Conservation (phyloP, 2,113 vertebrate species). For the Vulpes lagopus region DNA sequence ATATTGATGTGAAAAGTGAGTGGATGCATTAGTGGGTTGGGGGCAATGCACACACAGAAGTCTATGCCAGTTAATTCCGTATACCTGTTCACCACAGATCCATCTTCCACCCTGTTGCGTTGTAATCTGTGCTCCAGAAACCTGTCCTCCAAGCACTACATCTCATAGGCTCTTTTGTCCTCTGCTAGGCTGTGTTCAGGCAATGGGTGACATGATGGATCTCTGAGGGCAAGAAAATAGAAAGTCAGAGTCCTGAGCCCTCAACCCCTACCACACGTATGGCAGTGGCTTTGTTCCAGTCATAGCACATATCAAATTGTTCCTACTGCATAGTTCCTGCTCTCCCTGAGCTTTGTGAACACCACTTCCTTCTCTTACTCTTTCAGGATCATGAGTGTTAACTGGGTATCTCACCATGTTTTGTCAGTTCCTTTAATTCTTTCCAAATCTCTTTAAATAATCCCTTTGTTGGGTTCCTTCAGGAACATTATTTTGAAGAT, state of each 20-base stretch:
- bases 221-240: neutral
- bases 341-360: neutral
- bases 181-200: neutral
- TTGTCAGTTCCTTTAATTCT: neutral
- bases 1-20: neutral
- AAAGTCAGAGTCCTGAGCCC: neutral
- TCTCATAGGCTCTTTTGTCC: neutral
- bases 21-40: neutral
- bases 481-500: neutral
- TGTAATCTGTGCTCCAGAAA: neutral
- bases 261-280: accelerated
- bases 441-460: neutral
- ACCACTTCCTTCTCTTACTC: neutral
- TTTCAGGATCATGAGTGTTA: neutral
- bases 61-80: neutral
- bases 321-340: neutral
- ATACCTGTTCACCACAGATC: neutral
- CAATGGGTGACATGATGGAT: neutral
- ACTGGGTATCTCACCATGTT: neutral
- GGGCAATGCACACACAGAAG: neutral
- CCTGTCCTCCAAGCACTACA: neutral
- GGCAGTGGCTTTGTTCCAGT: no score
- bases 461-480: neutral
- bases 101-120: neutral
- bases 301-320: neutral